Evolutionary conservation across 2,113 vertebrate genomes (phyloP).

Genomic region (Xiphophorus hellerii): DNA sequence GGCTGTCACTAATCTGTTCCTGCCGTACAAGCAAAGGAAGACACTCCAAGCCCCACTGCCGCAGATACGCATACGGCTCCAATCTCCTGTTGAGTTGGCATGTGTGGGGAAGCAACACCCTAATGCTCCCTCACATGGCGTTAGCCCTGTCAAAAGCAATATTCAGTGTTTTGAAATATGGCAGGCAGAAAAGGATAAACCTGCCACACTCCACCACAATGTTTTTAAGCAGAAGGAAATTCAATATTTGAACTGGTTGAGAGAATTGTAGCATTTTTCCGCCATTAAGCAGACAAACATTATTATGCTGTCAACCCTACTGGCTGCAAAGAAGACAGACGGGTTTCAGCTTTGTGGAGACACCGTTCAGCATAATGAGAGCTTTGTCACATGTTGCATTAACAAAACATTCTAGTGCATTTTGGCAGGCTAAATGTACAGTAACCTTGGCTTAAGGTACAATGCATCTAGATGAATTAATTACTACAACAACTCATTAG

Average conservation of each 20-base stretch:
- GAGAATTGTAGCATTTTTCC: conserved; percentile 26
- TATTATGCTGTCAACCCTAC: conserved; percentile 57
- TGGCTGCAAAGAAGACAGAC: conserved; percentile 25
- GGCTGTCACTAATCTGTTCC: conserved; percentile 72
- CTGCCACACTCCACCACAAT: conserved; percentile 25
- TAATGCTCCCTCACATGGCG: conserved; percentile 17
- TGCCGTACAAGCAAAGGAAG: conserved; percentile 66
- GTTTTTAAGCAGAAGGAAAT: conserved; percentile 43
- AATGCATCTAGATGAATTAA: conserved; percentile 58
- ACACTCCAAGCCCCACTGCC: conserved; percentile 57
- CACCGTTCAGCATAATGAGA: conserved; percentile 51
- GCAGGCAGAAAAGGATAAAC: conserved; percentile 31
- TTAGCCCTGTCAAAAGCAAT: conserved; percentile 53
- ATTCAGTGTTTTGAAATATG: conserved; percentile 31
- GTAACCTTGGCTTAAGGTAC: conserved; percentile 56
- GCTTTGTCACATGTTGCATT: conserved; percentile 40
- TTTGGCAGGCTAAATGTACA: conserved; percentile 43
- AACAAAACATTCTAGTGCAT: conserved; percentile 19
- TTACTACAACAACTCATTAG: conserved; percentile 53
- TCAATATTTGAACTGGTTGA: conserved; percentile 36
- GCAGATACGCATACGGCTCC: conserved; percentile 49
- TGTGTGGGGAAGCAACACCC: conserved; percentile 54
- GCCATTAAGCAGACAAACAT: conserved; percentile 47
- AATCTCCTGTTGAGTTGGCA: conserved; percentile 51
- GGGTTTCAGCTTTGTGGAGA: conserved; percentile 32